Evolutionary conservation across 2,888 invertebrate species (phyloP).

Genomic region (Flabesymbios commensalis): DNA sequence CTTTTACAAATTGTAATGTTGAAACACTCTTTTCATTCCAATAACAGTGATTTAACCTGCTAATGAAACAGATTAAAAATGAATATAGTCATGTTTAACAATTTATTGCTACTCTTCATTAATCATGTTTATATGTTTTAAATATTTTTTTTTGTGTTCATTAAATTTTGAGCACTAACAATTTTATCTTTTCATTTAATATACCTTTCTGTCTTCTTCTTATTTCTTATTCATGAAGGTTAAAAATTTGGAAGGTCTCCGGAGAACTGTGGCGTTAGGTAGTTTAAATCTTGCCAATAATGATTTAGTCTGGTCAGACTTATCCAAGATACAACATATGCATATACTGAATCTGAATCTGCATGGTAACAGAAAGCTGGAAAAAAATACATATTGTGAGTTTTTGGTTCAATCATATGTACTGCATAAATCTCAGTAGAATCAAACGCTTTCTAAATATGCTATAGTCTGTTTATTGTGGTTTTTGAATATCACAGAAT

Average conservation of each 20-base stretch:
- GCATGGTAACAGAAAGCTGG: conserved; percentile 55
- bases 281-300: conserved; percentile 54
- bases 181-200: too few species aligned
- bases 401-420: conserved; percentile 5
- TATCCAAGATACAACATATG: conserved; percentile 52
- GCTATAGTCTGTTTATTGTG: not conserved
- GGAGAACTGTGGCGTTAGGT: conserved; percentile 54
- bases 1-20: not conserved
- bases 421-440: not conserved
- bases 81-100: too few species aligned
- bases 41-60: too few species aligned
- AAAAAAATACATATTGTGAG: conserved; percentile 59
- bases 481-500: not conserved
- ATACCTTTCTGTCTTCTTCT: too few species aligned
- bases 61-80: too few species aligned
- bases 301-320: conserved; percentile 53
- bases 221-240: conserved; percentile 45
- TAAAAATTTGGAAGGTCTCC: conserved; percentile 49
- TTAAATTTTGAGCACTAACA: too few species aligned
- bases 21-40: too few species aligned
- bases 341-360: conserved; percentile 56
- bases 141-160: too few species aligned
- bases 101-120: too few species aligned
- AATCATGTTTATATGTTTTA: too few species aligned
- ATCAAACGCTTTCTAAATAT: not conserved